These are phyloP conservation scores for Tenrec ecaudatus DNA, from an alignment of 2,113 vertebrate genomes.

Conservation along the genomic window DNA sequence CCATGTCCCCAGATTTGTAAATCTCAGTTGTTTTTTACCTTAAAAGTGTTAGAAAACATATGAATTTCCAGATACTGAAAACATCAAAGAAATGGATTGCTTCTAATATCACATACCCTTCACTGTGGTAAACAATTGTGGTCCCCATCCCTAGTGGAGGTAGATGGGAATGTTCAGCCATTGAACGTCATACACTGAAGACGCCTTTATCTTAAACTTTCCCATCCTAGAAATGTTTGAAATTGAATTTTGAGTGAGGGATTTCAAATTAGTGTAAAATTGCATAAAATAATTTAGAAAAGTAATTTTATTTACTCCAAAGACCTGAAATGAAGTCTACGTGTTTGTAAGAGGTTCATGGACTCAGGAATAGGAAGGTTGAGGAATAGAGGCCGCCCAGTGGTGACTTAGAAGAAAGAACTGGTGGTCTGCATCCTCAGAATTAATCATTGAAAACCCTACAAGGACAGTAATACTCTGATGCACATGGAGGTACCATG, in stretches of 20 bases:
- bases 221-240: background rate
- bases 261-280: background rate
- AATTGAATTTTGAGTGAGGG: background rate
- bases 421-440: background rate
- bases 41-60: too few species aligned
- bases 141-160: background rate
- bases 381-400: background rate
- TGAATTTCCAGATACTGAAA: too few species aligned
- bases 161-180: background rate
- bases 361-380: background rate
- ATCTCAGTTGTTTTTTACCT: too few species aligned
- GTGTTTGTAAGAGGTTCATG: background rate
- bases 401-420: background rate
- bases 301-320: background rate
- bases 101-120: too few species aligned
- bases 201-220: background rate
- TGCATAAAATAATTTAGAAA: background rate
- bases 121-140: too few species aligned
- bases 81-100: background rate
- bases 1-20: too few species aligned
- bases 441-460: background rate
- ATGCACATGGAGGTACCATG: background rate
- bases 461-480: background rate
- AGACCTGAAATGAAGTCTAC: background rate
- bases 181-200: background rate